Conservation (phyloP, 2,113 vertebrate species). For the Euleptes europaea region DNA sequence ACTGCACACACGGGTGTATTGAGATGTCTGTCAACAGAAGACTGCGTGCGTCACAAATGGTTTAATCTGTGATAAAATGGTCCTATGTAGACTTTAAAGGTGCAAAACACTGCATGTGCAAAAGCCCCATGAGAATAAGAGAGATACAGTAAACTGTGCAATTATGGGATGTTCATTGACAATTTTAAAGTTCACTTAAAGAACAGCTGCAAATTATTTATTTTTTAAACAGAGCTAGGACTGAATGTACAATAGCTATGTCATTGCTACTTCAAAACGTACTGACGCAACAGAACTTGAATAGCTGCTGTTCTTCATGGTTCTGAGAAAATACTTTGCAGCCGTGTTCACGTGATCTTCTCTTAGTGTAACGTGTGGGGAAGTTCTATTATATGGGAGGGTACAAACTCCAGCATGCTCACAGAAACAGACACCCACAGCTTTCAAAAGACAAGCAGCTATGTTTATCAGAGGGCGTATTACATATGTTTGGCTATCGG, state of each 20-base stretch:
- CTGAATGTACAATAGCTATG: too few relatives aligned
- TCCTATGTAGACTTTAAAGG: neutral
- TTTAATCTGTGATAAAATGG: neutral
- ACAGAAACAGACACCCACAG: neutral
- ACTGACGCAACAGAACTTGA: neutral
- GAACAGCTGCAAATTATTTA: neutral
- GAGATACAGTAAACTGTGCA: too few relatives aligned
- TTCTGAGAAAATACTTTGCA: neutral
- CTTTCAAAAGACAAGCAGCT: conserved; percentile 3
- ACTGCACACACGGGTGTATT: rapidly evolving
- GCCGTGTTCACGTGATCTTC: neutral
- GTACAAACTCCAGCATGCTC: neutral
- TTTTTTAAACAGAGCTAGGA: neutral
- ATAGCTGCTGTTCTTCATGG: neutral
- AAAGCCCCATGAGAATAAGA: neutral
- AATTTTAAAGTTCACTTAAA: neutral
- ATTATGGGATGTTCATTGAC: neutral
- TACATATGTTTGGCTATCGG: conserved; percentile 22
- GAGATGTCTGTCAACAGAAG: neutral
- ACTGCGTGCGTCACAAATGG: neutral
- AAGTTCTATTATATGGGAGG: neutral
- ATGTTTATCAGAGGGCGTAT: conserved; percentile 10
- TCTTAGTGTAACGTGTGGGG: neutral
- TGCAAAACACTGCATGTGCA: too few relatives aligned
- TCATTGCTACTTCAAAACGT: neutral